These are phyloP conservation scores for Diabrotica balteata DNA, from an alignment of 2,888 invertebrate species.

Conservation along the genomic window DNA sequence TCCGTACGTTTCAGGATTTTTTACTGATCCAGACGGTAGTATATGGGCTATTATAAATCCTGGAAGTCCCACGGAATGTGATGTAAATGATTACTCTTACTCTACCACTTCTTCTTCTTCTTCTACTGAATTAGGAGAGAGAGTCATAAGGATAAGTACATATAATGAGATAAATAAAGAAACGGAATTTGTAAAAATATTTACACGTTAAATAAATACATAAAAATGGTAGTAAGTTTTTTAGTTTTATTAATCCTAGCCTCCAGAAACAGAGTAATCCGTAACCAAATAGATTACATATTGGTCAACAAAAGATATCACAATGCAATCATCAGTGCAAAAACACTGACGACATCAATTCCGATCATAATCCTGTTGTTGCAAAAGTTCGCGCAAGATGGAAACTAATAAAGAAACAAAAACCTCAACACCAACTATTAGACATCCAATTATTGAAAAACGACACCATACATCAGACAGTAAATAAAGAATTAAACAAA, in stretches of 20 bases:
- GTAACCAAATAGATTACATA: too few relatives aligned
- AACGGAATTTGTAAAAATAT: conserved; percentile 16
- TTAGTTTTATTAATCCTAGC: neutral
- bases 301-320: too few relatives aligned
- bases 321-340: too few relatives aligned
- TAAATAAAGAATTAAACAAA: too few relatives aligned
- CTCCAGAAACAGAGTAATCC: too few relatives aligned
- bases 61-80: conserved; percentile 41
- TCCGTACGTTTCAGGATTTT: conserved; percentile 53
- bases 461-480: too few relatives aligned
- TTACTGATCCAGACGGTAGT: conserved; percentile 49
- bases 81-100: neutral
- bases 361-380: too few relatives aligned
- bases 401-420: too few relatives aligned
- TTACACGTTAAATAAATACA: conserved; percentile 1
- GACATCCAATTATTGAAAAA: too few relatives aligned
- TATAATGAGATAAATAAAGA: conserved; percentile 41
- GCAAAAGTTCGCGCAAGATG: too few relatives aligned
- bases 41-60: conserved; percentile 55
- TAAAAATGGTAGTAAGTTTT: neutral
- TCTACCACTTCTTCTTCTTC: conserved; percentile 20
- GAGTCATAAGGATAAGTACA: conserved; percentile 45
- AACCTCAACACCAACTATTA: too few relatives aligned
- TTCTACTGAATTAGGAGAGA: conserved; percentile 11
- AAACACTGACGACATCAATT: too few relatives aligned